Conservation (phyloP, 2,797 vertebrate species). For the Zalophus californianus region DNA sequence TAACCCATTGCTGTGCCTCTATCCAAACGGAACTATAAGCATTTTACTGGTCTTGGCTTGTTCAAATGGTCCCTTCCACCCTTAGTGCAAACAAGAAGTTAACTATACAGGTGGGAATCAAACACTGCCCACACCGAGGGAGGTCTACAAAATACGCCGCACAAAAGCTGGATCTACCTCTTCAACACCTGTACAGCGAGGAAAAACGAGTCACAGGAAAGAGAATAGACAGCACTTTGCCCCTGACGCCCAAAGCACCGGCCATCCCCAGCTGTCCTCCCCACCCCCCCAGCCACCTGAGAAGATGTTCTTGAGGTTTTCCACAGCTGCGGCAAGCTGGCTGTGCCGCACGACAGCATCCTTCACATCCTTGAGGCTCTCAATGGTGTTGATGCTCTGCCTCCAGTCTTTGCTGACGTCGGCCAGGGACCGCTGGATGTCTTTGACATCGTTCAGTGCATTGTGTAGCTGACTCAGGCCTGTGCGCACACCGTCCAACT, state of each 20-base stretch:
- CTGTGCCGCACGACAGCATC: conserved; percentile 98
- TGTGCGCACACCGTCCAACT: conserved; percentile 97
- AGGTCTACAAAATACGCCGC: background rate
- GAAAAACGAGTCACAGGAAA: background rate
- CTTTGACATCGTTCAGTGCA: conserved; percentile 95
- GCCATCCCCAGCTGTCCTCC: background rate
- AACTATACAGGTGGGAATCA: background rate
- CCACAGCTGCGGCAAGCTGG: conserved; percentile 97
- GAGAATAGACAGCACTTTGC: background rate
- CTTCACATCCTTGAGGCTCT: conserved; percentile 97
- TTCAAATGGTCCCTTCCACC: background rate
- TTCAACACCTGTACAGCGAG: background rate
- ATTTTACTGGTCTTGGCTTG: background rate
- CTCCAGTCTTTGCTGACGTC: conserved; percentile 98
- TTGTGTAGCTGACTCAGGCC: conserved; percentile 98
- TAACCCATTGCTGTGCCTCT: background rate
- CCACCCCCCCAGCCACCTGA: conserved; percentile 88
- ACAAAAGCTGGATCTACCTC: background rate
- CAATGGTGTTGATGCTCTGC: conserved; percentile 98
- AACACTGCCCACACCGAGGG: background rate
- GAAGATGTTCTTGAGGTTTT: conserved; percentile 99
- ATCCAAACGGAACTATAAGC: background rate
- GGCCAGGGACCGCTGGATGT: conserved; percentile 95
- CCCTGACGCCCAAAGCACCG: background rate
- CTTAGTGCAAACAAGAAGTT: background rate